Percentiles rank a stretch among this genome's conserved stretches.
phyloP scores from a whole-genome alignment of 2,113 vertebrate genomes.

The Illadopsis cleaveri region DNA sequence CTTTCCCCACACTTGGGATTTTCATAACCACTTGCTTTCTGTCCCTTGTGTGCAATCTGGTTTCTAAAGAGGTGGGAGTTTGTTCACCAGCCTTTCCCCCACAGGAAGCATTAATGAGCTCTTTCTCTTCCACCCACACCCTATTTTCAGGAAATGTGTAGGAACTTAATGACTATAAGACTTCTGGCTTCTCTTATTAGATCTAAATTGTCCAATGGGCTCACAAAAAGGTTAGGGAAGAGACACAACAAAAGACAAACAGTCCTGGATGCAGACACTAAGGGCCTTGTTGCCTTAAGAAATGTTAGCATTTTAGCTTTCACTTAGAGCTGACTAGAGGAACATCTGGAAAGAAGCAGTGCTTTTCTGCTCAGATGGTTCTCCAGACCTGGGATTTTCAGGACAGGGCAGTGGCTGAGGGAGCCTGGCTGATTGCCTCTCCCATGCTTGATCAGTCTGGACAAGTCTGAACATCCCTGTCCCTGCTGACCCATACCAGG shows the following conservation, averaged over 20 bases:
- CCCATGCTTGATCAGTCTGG: neutral
- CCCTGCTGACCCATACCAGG: neutral
- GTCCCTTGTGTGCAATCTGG: neutral
- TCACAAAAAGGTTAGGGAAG: neutral
- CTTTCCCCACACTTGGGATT: neutral
- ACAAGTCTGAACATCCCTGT: neutral
- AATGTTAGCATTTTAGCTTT: neutral
- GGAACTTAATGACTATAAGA: neutral
- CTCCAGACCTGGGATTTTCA: neutral
- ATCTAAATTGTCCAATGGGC: neutral
- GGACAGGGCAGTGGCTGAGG: neutral
- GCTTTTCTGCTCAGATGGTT: neutral
- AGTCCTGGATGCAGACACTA: neutral
- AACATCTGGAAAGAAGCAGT: neutral
- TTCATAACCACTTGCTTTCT: neutral
- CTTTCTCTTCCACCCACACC: constrained; percentile 1
- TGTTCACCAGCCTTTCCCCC: neutral
- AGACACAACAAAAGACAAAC: neutral
- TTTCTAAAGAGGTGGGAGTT: neutral
- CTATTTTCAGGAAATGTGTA: neutral
- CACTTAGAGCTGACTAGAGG: neutral
- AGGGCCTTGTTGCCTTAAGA: neutral
- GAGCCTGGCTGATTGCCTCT: neutral
- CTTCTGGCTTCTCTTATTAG: neutral
- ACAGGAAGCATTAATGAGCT: neutral